Percentiles rank a stretch among this genome's conserved stretches.
phyloP scores from a whole-genome alignment of 2,113 vertebrate genomes.

The Drymodes brunneopygia region DNA sequence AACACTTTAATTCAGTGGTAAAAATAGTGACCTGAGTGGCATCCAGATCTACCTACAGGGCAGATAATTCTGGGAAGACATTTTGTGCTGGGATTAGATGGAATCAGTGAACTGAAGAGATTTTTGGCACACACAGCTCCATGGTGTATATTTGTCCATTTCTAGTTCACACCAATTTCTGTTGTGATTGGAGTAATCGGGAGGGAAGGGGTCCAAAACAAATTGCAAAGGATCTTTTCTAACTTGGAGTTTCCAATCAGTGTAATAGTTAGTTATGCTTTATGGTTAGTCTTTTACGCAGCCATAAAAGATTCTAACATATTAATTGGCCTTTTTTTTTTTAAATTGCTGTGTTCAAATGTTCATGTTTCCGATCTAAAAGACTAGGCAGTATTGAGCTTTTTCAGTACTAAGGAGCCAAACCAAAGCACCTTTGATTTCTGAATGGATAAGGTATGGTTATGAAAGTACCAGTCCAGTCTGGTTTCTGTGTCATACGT shows the following conservation, averaged over 20 bases:
- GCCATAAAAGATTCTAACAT: background rate
- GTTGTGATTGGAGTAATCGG: background rate
- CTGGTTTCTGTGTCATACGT: background rate
- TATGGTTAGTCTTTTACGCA: background rate
- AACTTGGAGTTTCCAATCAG: background rate
- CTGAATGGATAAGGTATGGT: background rate
- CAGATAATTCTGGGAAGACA: background rate
- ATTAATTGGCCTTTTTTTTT: background rate
- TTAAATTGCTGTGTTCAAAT: background rate
- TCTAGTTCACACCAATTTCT: background rate
- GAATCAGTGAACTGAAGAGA: background rate
- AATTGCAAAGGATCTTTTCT: background rate
- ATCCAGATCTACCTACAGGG: background rate
- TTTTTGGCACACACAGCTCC: background rate
- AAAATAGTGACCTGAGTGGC: constrained; percentile 29
- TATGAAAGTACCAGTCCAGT: background rate
- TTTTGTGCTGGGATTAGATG: background rate
- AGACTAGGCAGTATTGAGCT: background rate
- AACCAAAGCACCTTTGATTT: background rate
- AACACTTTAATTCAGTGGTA: constrained; percentile 38
- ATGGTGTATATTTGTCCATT: background rate
- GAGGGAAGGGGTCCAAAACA: background rate
- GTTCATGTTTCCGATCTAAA: background rate
- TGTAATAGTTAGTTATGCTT: background rate
- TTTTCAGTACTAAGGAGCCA: background rate